Evolutionary conservation across 2,888 invertebrate genomes (phyloP).

Genomic region (Trichopria drosophilae): DNA sequence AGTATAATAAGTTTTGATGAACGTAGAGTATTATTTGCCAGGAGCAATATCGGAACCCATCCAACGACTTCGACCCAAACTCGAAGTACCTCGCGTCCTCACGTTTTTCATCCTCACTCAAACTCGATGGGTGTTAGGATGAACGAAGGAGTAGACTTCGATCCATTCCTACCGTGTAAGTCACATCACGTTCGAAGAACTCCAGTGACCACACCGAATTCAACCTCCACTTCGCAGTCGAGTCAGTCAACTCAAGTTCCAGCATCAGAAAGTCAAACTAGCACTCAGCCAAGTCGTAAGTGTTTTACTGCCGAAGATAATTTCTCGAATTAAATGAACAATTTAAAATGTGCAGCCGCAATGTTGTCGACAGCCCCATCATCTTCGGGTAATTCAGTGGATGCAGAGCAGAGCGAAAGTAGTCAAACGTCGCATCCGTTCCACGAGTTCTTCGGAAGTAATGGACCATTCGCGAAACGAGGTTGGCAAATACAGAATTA

Average conservation of each 20-base stretch:
- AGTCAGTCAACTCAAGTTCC: constrained; percentile 57
- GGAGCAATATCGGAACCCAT: constrained; percentile 69
- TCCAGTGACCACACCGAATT: constrained; percentile 35
- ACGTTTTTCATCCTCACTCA: constrained; percentile 66
- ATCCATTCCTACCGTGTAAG: constrained; percentile 72
- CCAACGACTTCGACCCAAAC: constrained; percentile 74
- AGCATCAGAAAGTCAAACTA: constrained; percentile 51
- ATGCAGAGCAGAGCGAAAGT: no score
- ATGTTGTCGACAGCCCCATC: no score
- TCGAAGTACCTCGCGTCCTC: constrained; percentile 69
- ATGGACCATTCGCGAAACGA: no score
- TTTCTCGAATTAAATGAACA: no score
- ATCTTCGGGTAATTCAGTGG: no score
- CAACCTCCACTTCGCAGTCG: constrained; percentile 43
- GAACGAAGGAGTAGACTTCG: constrained; percentile 59
- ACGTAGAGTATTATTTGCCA: no score
- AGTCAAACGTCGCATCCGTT: no score
- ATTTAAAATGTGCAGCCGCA: no score
- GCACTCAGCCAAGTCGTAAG: constrained; percentile 42
- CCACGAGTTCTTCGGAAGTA: no score
- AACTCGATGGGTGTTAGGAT: constrained; percentile 57
- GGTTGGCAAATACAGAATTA: no score
- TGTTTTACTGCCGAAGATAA: constrained; percentile 35
- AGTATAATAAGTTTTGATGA: no score
- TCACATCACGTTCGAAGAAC: constrained; percentile 67